These are phyloP conservation scores for Ephestia elutella DNA, from an alignment of 1,140 invertebrate species.

Conservation along the genomic window DNA sequence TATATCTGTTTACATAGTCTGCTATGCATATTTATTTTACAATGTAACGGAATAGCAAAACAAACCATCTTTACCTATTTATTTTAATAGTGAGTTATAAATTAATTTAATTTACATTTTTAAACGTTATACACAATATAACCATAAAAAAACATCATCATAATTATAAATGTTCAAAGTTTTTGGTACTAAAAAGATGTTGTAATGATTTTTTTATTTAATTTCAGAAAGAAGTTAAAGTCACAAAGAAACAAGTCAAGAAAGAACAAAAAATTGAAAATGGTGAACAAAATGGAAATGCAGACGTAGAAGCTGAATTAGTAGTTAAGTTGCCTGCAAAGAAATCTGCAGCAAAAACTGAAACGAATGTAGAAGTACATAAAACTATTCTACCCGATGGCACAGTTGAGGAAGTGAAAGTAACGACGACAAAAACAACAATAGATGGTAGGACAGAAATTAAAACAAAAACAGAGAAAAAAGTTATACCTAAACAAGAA, in stretches of 20 bases:
- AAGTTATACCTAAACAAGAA: slow-evolving; percentile 52
- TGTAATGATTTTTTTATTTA: slow-evolving; percentile 21
- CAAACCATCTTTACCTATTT: slow-evolving; percentile 17
- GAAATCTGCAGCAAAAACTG: slow-evolving; percentile 57
- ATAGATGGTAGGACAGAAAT: slow-evolving; percentile 62
- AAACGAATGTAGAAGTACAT: slow-evolving; percentile 63
- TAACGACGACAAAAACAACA: slow-evolving; percentile 60
- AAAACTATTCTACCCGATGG: slow-evolving; percentile 61
- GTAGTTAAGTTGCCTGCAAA: slow-evolving; percentile 56
- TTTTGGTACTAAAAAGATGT: no score
- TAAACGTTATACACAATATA: no score
- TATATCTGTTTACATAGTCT: slow-evolving; percentile 57
- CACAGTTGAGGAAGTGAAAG: slow-evolving; percentile 57
- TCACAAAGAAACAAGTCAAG: slow-evolving; percentile 50
- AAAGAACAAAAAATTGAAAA: slow-evolving; percentile 37
- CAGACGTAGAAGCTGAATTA: slow-evolving; percentile 43
- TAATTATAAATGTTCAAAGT: no score
- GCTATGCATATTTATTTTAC: slow-evolving; percentile 56
- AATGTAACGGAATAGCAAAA: slow-evolving; percentile 47
- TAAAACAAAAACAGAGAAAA: slow-evolving; percentile 56
- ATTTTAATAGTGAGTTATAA: slow-evolving; percentile 45
- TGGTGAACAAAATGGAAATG: slow-evolving; percentile 48
- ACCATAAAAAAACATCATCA: no score
- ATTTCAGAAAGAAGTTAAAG: slow-evolving; percentile 60
- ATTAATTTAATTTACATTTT: slow-evolving; percentile 26